Conservation (phyloP, 2,888 invertebrate genomes). For the Andrena fulva region DNA sequence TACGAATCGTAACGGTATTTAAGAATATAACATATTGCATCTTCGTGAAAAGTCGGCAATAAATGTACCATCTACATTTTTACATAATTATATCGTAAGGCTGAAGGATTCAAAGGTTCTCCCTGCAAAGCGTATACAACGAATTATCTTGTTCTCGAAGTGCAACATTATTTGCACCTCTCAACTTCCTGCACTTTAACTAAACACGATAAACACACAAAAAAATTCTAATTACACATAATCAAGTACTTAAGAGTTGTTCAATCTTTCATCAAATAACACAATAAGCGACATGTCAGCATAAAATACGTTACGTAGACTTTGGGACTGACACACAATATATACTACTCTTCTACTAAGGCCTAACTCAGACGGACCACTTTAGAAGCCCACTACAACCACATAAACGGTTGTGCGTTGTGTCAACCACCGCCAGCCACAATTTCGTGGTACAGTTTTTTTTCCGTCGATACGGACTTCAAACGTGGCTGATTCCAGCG, state of each 20-base stretch:
- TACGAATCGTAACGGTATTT: slow-evolving; percentile 34
- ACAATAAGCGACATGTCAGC: slow-evolving; percentile 28
- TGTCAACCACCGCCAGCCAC: no score
- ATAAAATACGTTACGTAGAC: slow-evolving; percentile 17
- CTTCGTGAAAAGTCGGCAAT: slow-evolving; percentile 3
- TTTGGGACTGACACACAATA: slow-evolving; percentile 23
- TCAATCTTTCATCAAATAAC: slow-evolving; percentile 18
- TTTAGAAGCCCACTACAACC: no score
- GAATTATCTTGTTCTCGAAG: slow-evolving; percentile 38
- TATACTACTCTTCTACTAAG: slow-evolving; percentile 12
- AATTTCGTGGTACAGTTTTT: no score
- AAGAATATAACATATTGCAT: slow-evolving; percentile 17
- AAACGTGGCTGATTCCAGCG: no score
- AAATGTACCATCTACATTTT: slow-evolving; percentile 30
- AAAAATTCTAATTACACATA: slow-evolving; percentile 29
- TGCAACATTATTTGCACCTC: slow-evolving; percentile 40
- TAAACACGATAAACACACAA: slow-evolving; percentile 29
- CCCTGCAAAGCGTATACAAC: slow-evolving; percentile 50
- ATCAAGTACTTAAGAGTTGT: slow-evolving; percentile 25
- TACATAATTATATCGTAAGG: slow-evolving; percentile 13
- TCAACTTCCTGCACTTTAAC: slow-evolving; percentile 34
- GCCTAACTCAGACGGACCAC: no score
- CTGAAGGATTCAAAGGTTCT: slow-evolving; percentile 11
- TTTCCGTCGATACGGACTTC: no score
- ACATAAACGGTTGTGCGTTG: no score